Evolutionary conservation across 1,140 invertebrate genomes (phyloP).

Genomic region (Hormaphis cornu): DNA sequence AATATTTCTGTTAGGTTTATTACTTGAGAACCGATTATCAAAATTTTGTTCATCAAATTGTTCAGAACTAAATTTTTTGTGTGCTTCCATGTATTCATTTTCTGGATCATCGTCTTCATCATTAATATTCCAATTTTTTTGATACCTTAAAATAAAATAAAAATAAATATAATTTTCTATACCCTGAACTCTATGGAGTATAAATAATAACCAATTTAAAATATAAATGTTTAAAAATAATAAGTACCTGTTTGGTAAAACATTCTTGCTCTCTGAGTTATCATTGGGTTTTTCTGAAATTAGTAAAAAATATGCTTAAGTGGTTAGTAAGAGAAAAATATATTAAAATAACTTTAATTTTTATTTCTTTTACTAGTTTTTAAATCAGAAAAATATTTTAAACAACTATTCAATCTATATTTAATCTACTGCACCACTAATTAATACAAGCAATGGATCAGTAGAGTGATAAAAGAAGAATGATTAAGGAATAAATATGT

Average conservation of each 20-base stretch:
- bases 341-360: too few relatives aligned
- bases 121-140: constrained; percentile 11
- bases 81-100: constrained; percentile 27
- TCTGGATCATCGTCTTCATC: constrained; percentile 23
- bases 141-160: background rate
- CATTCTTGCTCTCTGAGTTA: background rate
- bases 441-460: too few relatives aligned
- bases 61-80: constrained; percentile 25
- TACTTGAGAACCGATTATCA: background rate
- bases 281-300: background rate
- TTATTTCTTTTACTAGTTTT: too few relatives aligned
- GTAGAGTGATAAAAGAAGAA: too few relatives aligned
- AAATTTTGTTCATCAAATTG: background rate
- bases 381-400: too few relatives aligned
- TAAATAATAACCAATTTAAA: background rate
- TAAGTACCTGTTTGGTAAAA: background rate
- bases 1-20: background rate
- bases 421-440: too few relatives aligned
- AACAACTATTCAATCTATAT: too few relatives aligned
- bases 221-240: background rate
- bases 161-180: background rate
- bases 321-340: too few relatives aligned
- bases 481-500: too few relatives aligned
- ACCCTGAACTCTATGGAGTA: too few relatives aligned
- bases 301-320: background rate